Evolutionary conservation across 2,797 vertebrate species (phyloP), one percentile per base, ranked within the genome.

Genomic region (Peromyscus attwateri): DNA sequence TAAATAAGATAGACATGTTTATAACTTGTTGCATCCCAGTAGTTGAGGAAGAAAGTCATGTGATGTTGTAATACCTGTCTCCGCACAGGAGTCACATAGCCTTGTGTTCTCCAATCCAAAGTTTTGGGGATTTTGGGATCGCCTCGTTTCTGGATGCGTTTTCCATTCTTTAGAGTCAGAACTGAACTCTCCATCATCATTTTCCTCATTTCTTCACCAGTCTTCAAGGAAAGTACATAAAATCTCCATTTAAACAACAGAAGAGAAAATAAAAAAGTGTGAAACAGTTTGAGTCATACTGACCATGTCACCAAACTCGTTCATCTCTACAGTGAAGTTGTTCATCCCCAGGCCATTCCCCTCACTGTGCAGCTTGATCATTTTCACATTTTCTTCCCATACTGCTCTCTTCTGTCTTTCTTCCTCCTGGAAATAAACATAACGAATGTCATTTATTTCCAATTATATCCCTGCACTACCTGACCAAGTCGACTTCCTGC

Each of bases 241-340:
- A 92, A 21, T 25, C 12, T 70, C 76, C 34, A 43, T 96, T 91
- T 34, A 16, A 71, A 87, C 31, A 89, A 14, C 13, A 85, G 62
- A 57, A 82, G 29, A 34, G 64, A 62, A 60, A 43, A 6, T 16
- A 34, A 37, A 62, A 6, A 3, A 43, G 46, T 8, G 2, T 4
- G 43, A 17, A 16, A 37, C 37, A 16, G 37, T 29, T 60, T 34
- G 0, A 1, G 4, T 66, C 25, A 11, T 85, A 95, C 99, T 89
- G 91, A 99, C 99, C 99, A 99, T 99, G 97, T 99, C 99, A 0
- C 99, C 99, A 64, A 99, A 99, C 96, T 99, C 99, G 97, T 99
- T 99, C 99, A 99, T 99, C 94, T 98, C 99, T 97, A 99, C 71
- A 4, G 98, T 97, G 98, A 99, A 99, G 49, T 98, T 94, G 96